Percentiles rank a stretch among this genome's conserved stretches.
phyloP scores from a whole-genome alignment of 1,140 invertebrate genomes.

The Aphaenogaster ashmeadi region DNA sequence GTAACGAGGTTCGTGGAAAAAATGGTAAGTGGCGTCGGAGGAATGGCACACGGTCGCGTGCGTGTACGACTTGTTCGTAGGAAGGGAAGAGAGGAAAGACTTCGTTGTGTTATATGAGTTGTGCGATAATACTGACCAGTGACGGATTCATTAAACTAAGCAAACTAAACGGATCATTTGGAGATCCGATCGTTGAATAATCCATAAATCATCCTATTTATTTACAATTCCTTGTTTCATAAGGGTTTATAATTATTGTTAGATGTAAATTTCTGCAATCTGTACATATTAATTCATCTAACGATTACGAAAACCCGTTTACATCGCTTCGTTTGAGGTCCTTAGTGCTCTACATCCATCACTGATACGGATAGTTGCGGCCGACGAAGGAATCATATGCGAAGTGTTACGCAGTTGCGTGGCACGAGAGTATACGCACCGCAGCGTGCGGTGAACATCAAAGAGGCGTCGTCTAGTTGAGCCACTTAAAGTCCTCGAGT shows the following conservation, averaged over 20 bases:
- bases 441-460: conserved; percentile 80
- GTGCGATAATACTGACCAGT: conserved; percentile 40
- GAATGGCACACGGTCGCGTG: conserved; percentile 69
- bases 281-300: not conserved
- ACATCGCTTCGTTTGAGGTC: not conserved
- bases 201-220: not conserved
- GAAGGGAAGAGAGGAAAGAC: conserved; percentile 54
- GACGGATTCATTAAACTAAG: conserved; percentile 42
- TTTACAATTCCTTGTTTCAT: not conserved
- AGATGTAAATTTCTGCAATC: not conserved
- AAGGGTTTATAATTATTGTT: not conserved
- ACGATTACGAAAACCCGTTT: not conserved
- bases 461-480: conserved; percentile 83
- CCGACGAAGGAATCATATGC: conserved; percentile 70
- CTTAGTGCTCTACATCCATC: conserved; percentile 31
- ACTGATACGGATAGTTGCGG: conserved; percentile 31
- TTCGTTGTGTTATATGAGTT: conserved; percentile 57
- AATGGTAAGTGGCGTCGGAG: conserved; percentile 78
- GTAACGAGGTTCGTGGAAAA: conserved; percentile 85
- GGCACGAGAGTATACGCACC: conserved; percentile 72
- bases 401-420: conserved; percentile 75
- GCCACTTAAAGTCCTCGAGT: conserved; percentile 84
- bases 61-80: conserved; percentile 67
- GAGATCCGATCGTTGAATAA: not conserved
- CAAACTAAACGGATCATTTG: not conserved